These are phyloP conservation scores for Pedetes capensis DNA, from an alignment of 2,113 vertebrate species.

Conservation along the genomic window DNA sequence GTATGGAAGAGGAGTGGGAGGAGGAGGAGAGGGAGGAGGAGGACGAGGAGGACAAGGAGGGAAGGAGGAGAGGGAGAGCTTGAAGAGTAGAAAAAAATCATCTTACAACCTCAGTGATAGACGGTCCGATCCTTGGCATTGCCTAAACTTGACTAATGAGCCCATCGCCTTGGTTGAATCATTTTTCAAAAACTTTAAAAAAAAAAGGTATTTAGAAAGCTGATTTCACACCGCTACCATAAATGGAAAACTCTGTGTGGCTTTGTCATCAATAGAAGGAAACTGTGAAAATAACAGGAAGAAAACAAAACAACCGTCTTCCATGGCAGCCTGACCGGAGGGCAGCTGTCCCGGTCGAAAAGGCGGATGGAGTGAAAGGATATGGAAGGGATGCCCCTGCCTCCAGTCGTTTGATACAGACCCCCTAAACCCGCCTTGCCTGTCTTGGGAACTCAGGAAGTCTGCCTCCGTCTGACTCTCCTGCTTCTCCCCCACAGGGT, in stretches of 20 bases:
- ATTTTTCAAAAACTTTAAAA: neutral
- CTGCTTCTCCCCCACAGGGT: conserved; percentile 70
- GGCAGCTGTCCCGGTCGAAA: neutral
- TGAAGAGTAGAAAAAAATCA: neutral
- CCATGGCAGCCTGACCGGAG: neutral
- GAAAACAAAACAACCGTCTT: neutral
- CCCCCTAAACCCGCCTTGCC: neutral
- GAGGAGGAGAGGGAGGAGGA: neutral
- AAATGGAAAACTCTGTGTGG: conserved; percentile 27
- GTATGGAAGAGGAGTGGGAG: neutral
- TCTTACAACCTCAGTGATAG: neutral
- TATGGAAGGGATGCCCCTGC: neutral
- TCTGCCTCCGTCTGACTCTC: neutral
- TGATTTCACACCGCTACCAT: neutral
- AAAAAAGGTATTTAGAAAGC: neutral
- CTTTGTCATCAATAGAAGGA: conserved; percentile 45
- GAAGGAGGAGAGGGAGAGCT: neutral
- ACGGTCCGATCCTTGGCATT: neutral
- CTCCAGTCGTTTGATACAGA: neutral
- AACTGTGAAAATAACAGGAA: conserved; percentile 21
- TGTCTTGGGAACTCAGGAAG: neutral
- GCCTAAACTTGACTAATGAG: neutral
- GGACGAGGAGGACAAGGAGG: rapidly evolving
- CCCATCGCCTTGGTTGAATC: neutral
- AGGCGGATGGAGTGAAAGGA: neutral